Percentiles rank a stretch among this genome's conserved stretches.
These are phyloP conservation scores for Halcyon chelicuti DNA, from an alignment of 2,797 vertebrate genomes.

Conservation along the genomic window DNA sequence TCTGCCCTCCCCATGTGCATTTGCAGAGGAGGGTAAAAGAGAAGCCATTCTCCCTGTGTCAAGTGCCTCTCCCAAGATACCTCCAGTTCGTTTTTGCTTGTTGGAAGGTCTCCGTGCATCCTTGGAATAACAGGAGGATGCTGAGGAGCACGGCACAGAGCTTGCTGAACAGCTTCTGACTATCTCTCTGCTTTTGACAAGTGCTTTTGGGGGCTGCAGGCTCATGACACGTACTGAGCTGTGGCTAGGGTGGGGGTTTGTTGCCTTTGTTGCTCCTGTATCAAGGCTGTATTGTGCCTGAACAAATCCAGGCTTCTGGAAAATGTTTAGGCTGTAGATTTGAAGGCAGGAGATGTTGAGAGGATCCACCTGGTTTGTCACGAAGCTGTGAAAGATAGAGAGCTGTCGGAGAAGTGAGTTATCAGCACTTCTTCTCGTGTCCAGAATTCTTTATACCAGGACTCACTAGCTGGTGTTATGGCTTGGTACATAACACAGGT, in stretches of 20 bases:
- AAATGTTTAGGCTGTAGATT: not conserved
- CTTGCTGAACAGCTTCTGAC: not conserved
- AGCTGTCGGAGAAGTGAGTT: not conserved
- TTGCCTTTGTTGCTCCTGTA: not conserved
- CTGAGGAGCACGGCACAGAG: not conserved
- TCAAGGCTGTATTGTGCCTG: not conserved
- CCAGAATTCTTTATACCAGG: not conserved
- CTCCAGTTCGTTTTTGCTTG: not conserved
- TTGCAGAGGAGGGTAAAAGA: not conserved
- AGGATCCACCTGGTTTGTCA: not conserved
- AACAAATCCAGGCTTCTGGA: slow-evolving; percentile 6
- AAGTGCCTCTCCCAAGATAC: not conserved
- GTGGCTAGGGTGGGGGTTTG: not conserved
- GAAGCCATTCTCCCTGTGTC: accelerated
- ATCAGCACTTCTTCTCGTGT: accelerated
- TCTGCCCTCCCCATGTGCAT: not conserved
- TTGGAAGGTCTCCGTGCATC: not conserved
- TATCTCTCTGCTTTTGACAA: not conserved
- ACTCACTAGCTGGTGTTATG: not conserved
- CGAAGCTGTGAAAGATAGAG: not conserved
- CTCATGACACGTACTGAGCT: accelerated
- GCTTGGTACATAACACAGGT: not conserved
- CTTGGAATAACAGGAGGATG: not conserved
- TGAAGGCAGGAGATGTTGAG: not conserved
- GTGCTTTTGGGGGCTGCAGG: not conserved